A percentile compares a stretch with the other conserved stretches of the same genome.
Conservation (phyloP, 2,113 vertebrate species). For the Mellivora capensis region DNA sequence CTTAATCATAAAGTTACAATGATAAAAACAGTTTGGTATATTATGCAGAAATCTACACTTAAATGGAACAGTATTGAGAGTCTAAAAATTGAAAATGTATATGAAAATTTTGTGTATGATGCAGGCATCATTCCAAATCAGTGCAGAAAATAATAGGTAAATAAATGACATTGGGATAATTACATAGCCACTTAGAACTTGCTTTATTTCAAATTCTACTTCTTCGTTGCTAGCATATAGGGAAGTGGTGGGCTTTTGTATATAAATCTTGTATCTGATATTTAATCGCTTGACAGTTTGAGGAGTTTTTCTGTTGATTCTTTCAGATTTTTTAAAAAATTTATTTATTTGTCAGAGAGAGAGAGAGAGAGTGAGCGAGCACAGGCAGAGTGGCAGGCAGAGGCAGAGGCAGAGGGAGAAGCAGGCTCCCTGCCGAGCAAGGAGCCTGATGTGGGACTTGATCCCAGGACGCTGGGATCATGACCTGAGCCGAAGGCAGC, state of each 20-base stretch:
- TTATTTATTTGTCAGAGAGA: too few species aligned
- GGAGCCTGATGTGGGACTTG: too few species aligned
- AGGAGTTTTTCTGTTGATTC: background rate
- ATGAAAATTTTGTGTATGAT: background rate
- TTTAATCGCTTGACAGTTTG: background rate
- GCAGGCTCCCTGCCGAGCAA: too few species aligned
- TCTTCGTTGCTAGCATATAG: background rate
- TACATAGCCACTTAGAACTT: background rate
- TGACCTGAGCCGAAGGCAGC: too few species aligned
- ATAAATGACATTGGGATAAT: background rate
- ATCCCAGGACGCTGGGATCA: too few species aligned
- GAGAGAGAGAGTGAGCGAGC: too few species aligned
- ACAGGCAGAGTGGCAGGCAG: too few species aligned
- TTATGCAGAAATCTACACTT: background rate
- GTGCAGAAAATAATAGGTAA: background rate
- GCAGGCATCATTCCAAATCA: background rate
- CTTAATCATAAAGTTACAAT: background rate
- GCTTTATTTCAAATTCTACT: background rate
- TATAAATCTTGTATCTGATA: background rate
- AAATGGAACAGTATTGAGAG: background rate
- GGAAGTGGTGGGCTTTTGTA: background rate
- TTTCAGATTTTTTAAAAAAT: background rate
- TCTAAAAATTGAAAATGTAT: background rate
- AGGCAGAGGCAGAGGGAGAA: too few species aligned
- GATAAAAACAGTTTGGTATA: background rate